Evolutionary conservation across 2,888 invertebrate genomes (phyloP).

Genomic region (Panopea generosa): DNA sequence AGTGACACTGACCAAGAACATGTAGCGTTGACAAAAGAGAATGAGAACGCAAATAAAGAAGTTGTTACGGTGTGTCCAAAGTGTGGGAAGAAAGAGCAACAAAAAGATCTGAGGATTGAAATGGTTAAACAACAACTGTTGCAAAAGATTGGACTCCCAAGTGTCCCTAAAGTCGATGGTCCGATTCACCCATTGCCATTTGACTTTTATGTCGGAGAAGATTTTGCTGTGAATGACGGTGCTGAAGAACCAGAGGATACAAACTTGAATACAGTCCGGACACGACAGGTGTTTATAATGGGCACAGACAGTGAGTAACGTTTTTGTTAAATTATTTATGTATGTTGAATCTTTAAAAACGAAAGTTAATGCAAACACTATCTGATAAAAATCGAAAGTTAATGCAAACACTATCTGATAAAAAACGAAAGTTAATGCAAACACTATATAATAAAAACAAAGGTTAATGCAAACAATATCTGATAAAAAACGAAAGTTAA

Average conservation of each 20-base stretch:
- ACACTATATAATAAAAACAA: too few species aligned
- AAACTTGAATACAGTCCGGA: conserved; percentile 20
- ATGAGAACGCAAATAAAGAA: too few species aligned
- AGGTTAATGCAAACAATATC: too few species aligned
- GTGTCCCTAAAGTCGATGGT: conserved; percentile 46
- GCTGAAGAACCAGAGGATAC: conserved; percentile 14
- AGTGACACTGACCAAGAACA: too few species aligned
- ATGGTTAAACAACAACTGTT: conserved; percentile 42
- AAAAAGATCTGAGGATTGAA: conserved; percentile 28
- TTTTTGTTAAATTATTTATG: neutral
- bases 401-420: too few species aligned
- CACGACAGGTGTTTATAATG: conserved; percentile 49
- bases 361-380: too few species aligned
- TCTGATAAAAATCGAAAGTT: too few species aligned
- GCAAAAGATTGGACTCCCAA: conserved; percentile 27
- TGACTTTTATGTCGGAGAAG: conserved; percentile 53
- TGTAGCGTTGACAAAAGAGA: too few species aligned
- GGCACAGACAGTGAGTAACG: conserved; percentile 51
- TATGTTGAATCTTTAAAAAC: too few species aligned
- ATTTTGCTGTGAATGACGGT: conserved; percentile 46
- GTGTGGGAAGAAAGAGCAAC: conserved; percentile 1
- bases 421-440: too few species aligned
- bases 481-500: too few species aligned
- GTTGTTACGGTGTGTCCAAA: neutral
- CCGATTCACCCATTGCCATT: conserved; percentile 55